Evolutionary conservation across 2,797 vertebrate genomes (phyloP).

Genomic region (Myotis daubentonii): DNA sequence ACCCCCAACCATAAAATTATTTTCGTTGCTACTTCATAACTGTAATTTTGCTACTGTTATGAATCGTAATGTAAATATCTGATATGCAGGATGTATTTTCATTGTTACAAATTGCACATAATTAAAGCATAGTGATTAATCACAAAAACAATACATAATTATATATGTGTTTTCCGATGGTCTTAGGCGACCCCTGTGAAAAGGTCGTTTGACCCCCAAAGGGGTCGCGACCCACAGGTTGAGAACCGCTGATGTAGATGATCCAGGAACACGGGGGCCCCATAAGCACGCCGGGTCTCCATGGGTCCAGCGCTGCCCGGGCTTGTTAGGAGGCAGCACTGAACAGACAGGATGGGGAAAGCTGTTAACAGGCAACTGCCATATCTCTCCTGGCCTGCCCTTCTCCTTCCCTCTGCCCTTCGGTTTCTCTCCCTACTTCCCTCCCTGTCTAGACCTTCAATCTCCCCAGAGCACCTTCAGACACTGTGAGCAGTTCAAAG

Average conservation of each 20-base stretch:
- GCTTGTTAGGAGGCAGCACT: not conserved
- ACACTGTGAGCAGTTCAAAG: not conserved
- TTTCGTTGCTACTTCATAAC: too few relatives aligned
- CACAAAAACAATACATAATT: too few relatives aligned
- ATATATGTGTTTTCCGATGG: too few relatives aligned
- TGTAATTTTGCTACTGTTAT: too few relatives aligned
- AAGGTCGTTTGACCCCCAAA: too few relatives aligned
- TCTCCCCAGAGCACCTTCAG: conserved; percentile 32
- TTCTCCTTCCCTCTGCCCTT: not conserved
- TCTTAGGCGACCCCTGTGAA: too few relatives aligned
- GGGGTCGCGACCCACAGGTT: too few relatives aligned
- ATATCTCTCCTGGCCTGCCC: not conserved
- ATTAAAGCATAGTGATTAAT: too few relatives aligned
- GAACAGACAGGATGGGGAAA: not conserved
- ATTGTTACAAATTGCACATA: too few relatives aligned
- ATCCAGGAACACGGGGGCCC: not conserved
- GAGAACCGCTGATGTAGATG: not conserved
- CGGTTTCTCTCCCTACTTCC: not conserved
- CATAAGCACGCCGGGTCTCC: not conserved
- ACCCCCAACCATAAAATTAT: too few relatives aligned
- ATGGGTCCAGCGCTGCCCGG: fast-evolving
- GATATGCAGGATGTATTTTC: too few relatives aligned
- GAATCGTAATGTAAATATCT: too few relatives aligned
- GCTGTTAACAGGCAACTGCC: not conserved
- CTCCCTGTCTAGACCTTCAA: not conserved